Base-by-base conservation (phyloP, 2,113 vertebrate genomes). In the Noturus placidus region DNA sequence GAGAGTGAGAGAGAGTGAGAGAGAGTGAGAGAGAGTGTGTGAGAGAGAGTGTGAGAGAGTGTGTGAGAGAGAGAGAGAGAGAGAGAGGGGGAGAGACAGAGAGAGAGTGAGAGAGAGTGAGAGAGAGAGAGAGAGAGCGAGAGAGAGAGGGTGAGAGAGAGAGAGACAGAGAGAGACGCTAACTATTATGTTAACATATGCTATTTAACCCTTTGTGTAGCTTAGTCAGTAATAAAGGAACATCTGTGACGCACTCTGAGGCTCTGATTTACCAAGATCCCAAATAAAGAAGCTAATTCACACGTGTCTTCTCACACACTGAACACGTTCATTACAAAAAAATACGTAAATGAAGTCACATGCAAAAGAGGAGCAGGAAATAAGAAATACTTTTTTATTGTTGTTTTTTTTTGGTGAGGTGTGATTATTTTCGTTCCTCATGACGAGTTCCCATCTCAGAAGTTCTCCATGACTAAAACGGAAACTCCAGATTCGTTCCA, bases 41-140 rank as follows among this genome's bases (percentile, higher is more conserved):
- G n/a, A n/a, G n/a, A n/a, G n/a, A n/a, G n/a, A n/a, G n/a, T n/a
- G n/a, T n/a, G n/a, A n/a, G n/a, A n/a, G n/a, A n/a, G n/a, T n/a
- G n/a, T n/a, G n/a, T 93, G 81, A 89, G 80, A 57, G 52, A 70
- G 57, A 33, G 46, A 19, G 9, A 50, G 46, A 50, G 46, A 50
- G 46, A 50, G 46, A 50, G 9, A 10, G 46, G 61, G 52, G 65
- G 57, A 33, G 46, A 19, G 46, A 50, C 8, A 50, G 46, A 46
- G 46, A 46, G 8, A 46, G 7, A 46, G 46, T 0, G 46, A 42
- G 81, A 89, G 79, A 56, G 52, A 70, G 79, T 52, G 52, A 70
- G 57, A n/a, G 46, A 19, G 46, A 46, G 46, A 46, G 46, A 46
- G 46, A 46, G 46, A 50, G 46, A 50, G 46, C 1, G 46, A 46